Evolutionary conservation across 2,113 vertebrate genomes (phyloP).

Genomic region (Salvelinus alpinus): DNA sequence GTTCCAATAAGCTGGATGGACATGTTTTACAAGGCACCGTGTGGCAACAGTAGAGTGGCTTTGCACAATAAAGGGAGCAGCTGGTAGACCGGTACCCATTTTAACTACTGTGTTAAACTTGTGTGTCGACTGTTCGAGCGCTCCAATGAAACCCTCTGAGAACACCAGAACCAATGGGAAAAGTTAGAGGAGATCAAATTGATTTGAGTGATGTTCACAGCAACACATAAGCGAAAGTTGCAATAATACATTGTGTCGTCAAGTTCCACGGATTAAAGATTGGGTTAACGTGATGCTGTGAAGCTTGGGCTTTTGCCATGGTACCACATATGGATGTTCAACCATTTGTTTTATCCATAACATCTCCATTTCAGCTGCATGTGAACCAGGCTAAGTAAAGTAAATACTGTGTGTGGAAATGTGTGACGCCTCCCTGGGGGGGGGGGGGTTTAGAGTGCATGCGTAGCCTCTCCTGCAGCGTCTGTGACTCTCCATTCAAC

Average conservation of each 20-base stretch:
- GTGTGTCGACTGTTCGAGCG: too few species aligned
- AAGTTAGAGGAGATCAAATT: not conserved
- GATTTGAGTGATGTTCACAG: not conserved
- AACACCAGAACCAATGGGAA: not conserved
- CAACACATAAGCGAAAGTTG: not conserved
- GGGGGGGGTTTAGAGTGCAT: not conserved
- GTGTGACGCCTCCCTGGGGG: not conserved
- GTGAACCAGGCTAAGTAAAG: too few species aligned
- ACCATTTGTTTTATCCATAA: not conserved
- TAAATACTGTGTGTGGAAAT: not conserved
- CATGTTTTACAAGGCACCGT: not conserved
- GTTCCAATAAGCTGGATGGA: conserved; percentile 1
- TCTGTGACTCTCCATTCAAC: not conserved
- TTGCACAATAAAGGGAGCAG: not conserved
- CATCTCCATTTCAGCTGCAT: not conserved
- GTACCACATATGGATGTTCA: not conserved
- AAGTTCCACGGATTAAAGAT: not conserved
- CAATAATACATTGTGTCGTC: not conserved
- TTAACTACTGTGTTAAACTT: not conserved
- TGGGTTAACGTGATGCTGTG: not conserved
- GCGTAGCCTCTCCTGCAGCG: not conserved
- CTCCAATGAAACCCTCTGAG: not conserved
- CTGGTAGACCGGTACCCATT: not conserved
- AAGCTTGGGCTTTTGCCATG: not conserved
- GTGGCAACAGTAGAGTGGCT: too few species aligned